Evolutionary conservation across 1,140 invertebrate genomes (phyloP).

Genomic region (Cheumatopsyche charites): DNA sequence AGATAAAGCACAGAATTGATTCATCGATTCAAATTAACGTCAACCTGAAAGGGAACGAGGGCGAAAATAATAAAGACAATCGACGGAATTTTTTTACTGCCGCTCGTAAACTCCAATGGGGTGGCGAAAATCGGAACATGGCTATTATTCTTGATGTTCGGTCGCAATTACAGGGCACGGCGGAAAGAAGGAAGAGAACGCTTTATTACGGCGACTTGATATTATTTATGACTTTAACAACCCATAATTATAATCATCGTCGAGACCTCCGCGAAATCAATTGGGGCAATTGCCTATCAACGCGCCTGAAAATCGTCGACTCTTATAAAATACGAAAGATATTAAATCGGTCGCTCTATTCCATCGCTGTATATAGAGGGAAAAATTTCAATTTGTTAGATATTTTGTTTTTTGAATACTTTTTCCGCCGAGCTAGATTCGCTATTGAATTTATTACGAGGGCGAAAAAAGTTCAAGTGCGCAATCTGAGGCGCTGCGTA

Average conservation of each 20-base stretch:
- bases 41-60: not conserved
- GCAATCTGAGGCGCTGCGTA: too few species aligned
- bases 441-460: too few species aligned
- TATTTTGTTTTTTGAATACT: too few species aligned
- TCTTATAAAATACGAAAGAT: constrained; percentile 9
- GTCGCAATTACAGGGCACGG: constrained; percentile 14
- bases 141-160: constrained; percentile 30
- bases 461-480: too few species aligned
- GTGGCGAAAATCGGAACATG: constrained; percentile 35
- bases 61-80: constrained; percentile 26
- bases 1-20: constrained; percentile 4
- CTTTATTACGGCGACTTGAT: constrained; percentile 15
- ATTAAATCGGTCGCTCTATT: not conserved
- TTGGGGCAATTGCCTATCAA: constrained; percentile 23
- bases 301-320: constrained; percentile 24
- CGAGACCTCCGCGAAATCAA: constrained; percentile 22
- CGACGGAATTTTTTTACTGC: constrained; percentile 26
- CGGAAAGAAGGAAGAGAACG: constrained; percentile 26
- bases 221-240: constrained; percentile 34
- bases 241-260: constrained; percentile 33
- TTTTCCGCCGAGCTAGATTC: too few species aligned
- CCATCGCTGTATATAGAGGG: too few species aligned
- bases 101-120: constrained; percentile 26
- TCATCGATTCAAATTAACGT: constrained; percentile 10
- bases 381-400: too few species aligned